Base-by-base conservation (phyloP, 1,140 invertebrate genomes). In the Spodoptera litura region DNA sequence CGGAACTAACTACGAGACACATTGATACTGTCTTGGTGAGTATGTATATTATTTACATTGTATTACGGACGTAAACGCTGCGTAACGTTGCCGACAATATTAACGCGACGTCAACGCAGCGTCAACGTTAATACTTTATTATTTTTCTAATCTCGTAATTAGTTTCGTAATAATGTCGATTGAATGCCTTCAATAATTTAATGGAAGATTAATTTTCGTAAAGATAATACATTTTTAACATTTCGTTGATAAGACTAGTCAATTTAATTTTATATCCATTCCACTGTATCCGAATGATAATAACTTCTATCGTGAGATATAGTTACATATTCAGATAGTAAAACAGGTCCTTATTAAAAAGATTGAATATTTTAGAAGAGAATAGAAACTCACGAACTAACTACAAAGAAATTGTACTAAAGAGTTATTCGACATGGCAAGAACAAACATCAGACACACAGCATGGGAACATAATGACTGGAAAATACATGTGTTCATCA, bases 401-500 rank as follows among this genome's bases (percentile, higher is more conserved):
- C 20, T 15, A 64, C 15, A 44, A 31, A 64, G 35, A 44, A 73
- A 35, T 64, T 58, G 49, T 58, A 73, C 62, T 66, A 66, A 66
- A 49, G n/a, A 44, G n/a, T 49, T 66, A n/a, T 51, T 53, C 8
- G 56, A 78, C 77, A 85, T 84, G 85, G 85, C 86, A 88, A 88
- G 86, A 86, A 64, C 81, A 53, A 62, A 49, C 74, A 70, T 64
- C 64, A 52, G 53, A 71, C 58, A 49, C 58, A 62, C 76, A 74
- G 78, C 79, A 79, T 58, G 59, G 73, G 61, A 70, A 78, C 61
- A 79, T 80, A 81, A 91, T 93, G 91, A 93, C 93, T 91, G 89
- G 91, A 93, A 94, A 94, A 94, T 93, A 94, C 93, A 93, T 87
- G 79, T 82, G 87, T 85, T 75, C 83, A 89, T 89, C 87, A 87